phyloP scores from a whole-genome alignment of 2,888 invertebrate species.

The Cephus rjabovi region DNA sequence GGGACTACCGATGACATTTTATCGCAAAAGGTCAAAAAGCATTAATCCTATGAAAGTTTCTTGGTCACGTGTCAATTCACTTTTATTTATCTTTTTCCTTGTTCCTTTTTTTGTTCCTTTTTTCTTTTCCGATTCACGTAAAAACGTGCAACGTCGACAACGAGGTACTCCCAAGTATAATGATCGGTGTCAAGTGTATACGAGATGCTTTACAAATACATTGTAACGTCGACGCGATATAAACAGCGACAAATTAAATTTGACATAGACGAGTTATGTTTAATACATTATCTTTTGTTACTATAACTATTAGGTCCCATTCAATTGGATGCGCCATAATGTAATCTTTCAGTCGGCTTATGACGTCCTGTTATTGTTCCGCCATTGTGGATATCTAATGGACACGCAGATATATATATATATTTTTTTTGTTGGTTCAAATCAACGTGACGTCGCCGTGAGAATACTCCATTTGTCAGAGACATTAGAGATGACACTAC shows the following conservation, averaged over 20 bases:
- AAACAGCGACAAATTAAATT: background rate
- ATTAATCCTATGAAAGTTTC: background rate
- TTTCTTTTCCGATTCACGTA: slow-evolving; percentile 11
- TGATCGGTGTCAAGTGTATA: background rate
- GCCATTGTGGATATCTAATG: background rate
- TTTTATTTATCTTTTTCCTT: background rate
- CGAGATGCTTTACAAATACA: background rate
- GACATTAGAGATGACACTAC: background rate
- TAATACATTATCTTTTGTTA: background rate
- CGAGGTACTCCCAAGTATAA: background rate
- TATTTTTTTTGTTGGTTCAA: background rate
- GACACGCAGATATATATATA: background rate
- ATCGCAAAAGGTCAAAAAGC: background rate
- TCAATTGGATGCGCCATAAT: slow-evolving; percentile 10
- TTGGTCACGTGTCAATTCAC: background rate
- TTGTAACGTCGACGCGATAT: background rate
- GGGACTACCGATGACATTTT: background rate
- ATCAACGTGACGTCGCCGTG: background rate
- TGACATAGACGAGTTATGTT: background rate
- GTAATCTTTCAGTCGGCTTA: background rate
- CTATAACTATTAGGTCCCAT: slow-evolving; percentile 14
- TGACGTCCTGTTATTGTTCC: background rate
- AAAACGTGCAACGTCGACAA: slow-evolving; percentile 24
- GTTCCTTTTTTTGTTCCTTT: no score
- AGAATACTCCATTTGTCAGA: background rate